Evolutionary conservation across 2,113 vertebrate genomes (phyloP).

Genomic region (Forbesichthys papilliferus): DNA sequence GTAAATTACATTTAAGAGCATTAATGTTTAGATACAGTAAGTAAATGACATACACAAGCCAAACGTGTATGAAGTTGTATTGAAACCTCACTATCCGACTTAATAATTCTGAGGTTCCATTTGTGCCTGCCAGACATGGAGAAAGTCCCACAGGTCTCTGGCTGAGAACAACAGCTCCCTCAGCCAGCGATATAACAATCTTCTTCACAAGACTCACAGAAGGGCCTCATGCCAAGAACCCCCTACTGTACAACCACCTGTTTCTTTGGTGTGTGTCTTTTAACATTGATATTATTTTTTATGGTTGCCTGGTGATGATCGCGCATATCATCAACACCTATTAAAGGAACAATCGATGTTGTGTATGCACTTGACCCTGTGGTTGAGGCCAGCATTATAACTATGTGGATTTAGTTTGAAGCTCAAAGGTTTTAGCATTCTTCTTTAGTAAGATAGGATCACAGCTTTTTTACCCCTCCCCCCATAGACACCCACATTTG

Average conservation of each 20-base stretch:
- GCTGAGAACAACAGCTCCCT: conserved; percentile 57
- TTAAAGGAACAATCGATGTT: too few relatives aligned
- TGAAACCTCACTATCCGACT: not conserved
- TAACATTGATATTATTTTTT: too few relatives aligned
- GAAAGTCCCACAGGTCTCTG: conserved; percentile 50
- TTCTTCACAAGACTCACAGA: conserved; percentile 55
- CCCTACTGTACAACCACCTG: conserved; percentile 67
- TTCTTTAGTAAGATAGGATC: too few relatives aligned
- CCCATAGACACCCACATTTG: too few relatives aligned
- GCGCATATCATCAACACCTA: too few relatives aligned
- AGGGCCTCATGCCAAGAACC: conserved; percentile 58
- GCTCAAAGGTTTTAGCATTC: too few relatives aligned
- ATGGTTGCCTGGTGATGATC: too few relatives aligned
- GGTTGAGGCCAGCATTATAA: too few relatives aligned
- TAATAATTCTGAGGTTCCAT: conserved; percentile 28
- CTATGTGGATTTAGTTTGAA: too few relatives aligned
- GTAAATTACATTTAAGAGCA: not conserved
- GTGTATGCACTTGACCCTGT: too few relatives aligned
- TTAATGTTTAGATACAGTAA: not conserved
- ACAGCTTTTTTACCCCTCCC: too few relatives aligned
- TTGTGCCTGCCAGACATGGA: conserved; percentile 51
- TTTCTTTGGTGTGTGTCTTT: conserved; percentile 36
- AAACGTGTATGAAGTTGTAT: too few relatives aligned
- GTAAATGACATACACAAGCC: not conserved
- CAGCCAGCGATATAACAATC: conserved; percentile 60